Percentiles rank a stretch among this genome's conserved stretches.
These are phyloP conservation scores for Delia radicum DNA, from an alignment of 1,140 invertebrate species.

Conservation along the genomic window DNA sequence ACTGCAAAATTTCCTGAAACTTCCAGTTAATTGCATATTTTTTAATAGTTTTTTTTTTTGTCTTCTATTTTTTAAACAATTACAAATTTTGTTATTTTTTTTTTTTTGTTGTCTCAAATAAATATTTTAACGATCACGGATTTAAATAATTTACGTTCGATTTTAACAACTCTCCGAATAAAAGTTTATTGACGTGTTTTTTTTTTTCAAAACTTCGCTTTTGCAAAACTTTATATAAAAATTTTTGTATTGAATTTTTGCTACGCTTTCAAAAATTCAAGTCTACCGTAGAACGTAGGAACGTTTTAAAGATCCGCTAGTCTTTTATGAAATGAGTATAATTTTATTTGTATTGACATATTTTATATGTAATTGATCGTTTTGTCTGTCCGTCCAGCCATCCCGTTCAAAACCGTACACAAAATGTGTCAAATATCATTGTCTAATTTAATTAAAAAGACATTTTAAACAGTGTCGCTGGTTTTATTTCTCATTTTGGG, in stretches of 20 bases:
- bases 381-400: not conserved
- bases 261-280: too few relatives aligned
- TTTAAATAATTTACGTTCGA: too few relatives aligned
- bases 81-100: not conserved
- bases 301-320: not conserved
- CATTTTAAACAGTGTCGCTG: not conserved
- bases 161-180: too few relatives aligned
- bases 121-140: too few relatives aligned
- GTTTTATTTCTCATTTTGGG: not conserved
- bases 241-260: too few relatives aligned
- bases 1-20: slow-evolving; percentile 39
- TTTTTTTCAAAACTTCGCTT: too few relatives aligned
- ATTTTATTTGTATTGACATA: slow-evolving; percentile 2
- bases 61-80: not conserved
- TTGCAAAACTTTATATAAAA: too few relatives aligned
- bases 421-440: slow-evolving; percentile 20
- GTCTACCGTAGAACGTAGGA: not conserved
- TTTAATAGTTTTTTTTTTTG: not conserved
- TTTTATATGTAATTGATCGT: slow-evolving; percentile 18
- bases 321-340: slow-evolving; percentile 1
- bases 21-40: slow-evolving; percentile 46
- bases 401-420: not conserved
- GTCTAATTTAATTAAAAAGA: slow-evolving; percentile 19
- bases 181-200: too few relatives aligned
- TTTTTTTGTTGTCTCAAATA: not conserved